Evolutionary conservation across 1,140 invertebrate genomes (phyloP), one percentile per base, ranked within the genome.

Genomic region (Lutraria rhynchaena): DNA sequence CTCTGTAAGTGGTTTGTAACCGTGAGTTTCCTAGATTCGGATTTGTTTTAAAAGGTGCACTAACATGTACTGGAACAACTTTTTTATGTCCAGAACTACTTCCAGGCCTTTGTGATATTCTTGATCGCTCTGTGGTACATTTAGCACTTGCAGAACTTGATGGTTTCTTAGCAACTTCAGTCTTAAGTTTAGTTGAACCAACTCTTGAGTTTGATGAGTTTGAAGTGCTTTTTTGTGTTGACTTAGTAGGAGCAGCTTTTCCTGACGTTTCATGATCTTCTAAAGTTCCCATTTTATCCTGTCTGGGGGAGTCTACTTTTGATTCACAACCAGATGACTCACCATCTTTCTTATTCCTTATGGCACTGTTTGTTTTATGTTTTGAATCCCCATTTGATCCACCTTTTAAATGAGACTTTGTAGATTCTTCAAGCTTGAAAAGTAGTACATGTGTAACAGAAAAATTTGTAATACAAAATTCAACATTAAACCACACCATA

Each of bases 1-100:
- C 78, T 11, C 69, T 51, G 46, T 81, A 81, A 24, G 78, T 81
- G 11, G 67, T 73, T 46, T 73, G 55, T 51, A 73, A 41, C 31
- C n/a, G 63, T 31, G 69, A 24, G 35, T 31, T 63, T 41, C 35
- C 31, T 35, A 73, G n/a, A 29, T 55, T 7, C 24, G 69, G 44
- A 55, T 81, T 73, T 5, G 78, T 81, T 51, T 81, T 67, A 46
- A 81, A 81, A 17, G 78, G 78, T 0, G 78, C 78, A 61, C 35
- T 81, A 9, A 24, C 49, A 61, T 81, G 78, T 29, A 33, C 69
- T 13, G 65, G 51, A 15, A 53, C 19, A 24, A 63, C 27, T 24
- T 55, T 31, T 31, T 49, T 73, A 3, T 33, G 15, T 19, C 69
- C 35, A 24, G 78, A 73, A 31, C 35, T 58, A 74, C 78, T 74